These are phyloP conservation scores for Eumeta japonica DNA, from an alignment of 1,140 invertebrate genomes.

Conservation along the genomic window DNA sequence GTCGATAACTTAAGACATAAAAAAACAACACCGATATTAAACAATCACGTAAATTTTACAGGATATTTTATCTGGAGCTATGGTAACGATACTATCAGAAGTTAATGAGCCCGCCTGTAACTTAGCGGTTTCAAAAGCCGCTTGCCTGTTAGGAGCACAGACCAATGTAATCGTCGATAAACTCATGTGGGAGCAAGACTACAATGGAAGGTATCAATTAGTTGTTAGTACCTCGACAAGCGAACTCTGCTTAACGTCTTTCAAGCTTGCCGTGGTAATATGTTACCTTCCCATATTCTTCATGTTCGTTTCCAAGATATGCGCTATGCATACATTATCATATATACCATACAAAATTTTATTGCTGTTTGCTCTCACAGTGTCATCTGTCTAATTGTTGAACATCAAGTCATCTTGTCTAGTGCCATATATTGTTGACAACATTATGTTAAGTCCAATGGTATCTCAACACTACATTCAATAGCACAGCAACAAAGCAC, in stretches of 20 bases:
- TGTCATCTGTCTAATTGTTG: background rate
- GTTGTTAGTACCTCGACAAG: too few relatives aligned
- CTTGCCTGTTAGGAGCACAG: slow-evolving; percentile 29
- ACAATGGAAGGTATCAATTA: slow-evolving; percentile 28
- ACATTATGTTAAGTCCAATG: too few relatives aligned
- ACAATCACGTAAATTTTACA: slow-evolving; percentile 12
- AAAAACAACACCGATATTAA: background rate
- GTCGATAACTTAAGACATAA: too few relatives aligned
- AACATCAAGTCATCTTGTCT: too few relatives aligned
- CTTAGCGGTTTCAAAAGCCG: slow-evolving; percentile 41
- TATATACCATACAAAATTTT: background rate
- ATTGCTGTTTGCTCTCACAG: background rate
- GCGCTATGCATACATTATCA: background rate
- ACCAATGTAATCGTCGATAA: slow-evolving; percentile 29
- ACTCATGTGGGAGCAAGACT: slow-evolving; percentile 35
- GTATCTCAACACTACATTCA: too few relatives aligned
- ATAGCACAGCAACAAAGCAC: too few relatives aligned
- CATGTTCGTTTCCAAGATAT: background rate
- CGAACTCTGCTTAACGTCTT: too few relatives aligned
- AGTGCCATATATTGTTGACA: too few relatives aligned
- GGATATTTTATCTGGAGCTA: slow-evolving; percentile 22
- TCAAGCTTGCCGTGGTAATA: background rate
- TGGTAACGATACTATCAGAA: slow-evolving; percentile 41
- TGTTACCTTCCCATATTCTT: background rate
- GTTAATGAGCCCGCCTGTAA: slow-evolving; percentile 34